A percentile compares a stretch with the other conserved stretches of the same genome.
These are phyloP conservation scores for Danio choprae DNA, from an alignment of 2,797 vertebrate genomes.

Conservation along the genomic window DNA sequence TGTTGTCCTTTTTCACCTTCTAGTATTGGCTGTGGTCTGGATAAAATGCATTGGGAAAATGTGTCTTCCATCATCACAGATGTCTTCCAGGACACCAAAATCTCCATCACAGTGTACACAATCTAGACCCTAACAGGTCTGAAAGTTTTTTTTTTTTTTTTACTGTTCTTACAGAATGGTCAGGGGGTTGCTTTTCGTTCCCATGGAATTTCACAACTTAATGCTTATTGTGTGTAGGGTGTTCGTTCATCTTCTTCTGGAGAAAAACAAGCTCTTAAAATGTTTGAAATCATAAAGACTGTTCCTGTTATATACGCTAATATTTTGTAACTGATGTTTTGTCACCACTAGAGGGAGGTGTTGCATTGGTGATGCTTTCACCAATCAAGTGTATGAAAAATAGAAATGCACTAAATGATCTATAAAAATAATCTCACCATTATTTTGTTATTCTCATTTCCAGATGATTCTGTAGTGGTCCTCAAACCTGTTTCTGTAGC, in stretches of 20 bases:
- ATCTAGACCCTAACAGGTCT: constrained; percentile 61
- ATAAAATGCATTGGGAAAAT: constrained; percentile 82
- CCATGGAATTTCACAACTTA: not conserved
- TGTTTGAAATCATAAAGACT: not conserved
- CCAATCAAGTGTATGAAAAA: not conserved
- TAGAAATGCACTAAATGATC: not conserved
- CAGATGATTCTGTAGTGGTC: not conserved
- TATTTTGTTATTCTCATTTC: not conserved
- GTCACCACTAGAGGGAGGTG: not conserved
- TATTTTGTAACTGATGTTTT: not conserved
- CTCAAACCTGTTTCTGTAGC: not conserved
- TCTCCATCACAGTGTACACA: constrained; percentile 89
- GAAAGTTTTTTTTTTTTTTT: no score
- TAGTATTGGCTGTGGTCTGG: constrained; percentile 95
- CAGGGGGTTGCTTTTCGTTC: not conserved
- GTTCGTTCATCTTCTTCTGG: not conserved
- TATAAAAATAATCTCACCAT: not conserved
- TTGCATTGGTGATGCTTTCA: not conserved
- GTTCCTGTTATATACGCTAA: not conserved
- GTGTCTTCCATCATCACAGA: constrained; percentile 87
- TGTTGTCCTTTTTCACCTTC: constrained; percentile 10
- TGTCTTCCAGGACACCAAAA: constrained; percentile 83
- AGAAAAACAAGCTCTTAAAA: not conserved
- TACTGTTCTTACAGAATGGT: constrained; percentile 2
- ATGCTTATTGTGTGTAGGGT: not conserved